These are phyloP conservation scores for Meliscaeva auricollis DNA, from an alignment of 2,888 invertebrate genomes.

Conservation along the genomic window DNA sequence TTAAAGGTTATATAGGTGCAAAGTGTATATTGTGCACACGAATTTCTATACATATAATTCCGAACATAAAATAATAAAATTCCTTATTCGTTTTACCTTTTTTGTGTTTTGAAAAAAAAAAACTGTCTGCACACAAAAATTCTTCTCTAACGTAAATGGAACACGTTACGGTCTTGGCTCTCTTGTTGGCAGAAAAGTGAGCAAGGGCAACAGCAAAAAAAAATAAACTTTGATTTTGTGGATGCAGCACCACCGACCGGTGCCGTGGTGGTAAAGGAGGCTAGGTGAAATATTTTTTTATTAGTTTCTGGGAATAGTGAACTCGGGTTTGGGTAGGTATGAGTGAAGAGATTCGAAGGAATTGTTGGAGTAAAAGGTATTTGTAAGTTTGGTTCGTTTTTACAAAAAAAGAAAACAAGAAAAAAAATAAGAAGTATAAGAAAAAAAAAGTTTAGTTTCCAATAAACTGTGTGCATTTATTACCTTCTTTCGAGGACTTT, in stretches of 20 bases:
- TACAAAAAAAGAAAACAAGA: neutral
- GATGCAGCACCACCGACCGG: neutral
- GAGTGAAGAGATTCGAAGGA: neutral
- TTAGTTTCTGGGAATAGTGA: conserved; percentile 21
- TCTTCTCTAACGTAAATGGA: conserved; percentile 8
- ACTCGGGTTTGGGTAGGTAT: neutral
- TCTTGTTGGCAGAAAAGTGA: neutral
- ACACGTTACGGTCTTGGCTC: conserved; percentile 11
- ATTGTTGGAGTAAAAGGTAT: conserved; percentile 22
- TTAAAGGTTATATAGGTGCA: conserved; percentile 1
- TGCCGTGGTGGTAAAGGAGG: neutral
- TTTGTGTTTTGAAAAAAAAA: neutral
- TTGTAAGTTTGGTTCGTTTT: conserved; percentile 1
- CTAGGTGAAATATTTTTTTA: conserved; percentile 17
- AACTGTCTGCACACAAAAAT: conserved; percentile 10
- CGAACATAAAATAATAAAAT: conserved; percentile 3
- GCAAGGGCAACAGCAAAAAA: neutral
- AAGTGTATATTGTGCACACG: neutral
- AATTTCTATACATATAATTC: neutral
- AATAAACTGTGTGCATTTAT: conserved; percentile 24
- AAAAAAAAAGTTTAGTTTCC: conserved; percentile 5
- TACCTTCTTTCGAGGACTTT: conserved; percentile 1
- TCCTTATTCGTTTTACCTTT: conserved; percentile 6
- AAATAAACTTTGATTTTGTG: neutral
- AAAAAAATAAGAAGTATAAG: neutral